Base-by-base conservation (phyloP, 2,797 vertebrate genomes). In the Anniella stebbinsi region DNA sequence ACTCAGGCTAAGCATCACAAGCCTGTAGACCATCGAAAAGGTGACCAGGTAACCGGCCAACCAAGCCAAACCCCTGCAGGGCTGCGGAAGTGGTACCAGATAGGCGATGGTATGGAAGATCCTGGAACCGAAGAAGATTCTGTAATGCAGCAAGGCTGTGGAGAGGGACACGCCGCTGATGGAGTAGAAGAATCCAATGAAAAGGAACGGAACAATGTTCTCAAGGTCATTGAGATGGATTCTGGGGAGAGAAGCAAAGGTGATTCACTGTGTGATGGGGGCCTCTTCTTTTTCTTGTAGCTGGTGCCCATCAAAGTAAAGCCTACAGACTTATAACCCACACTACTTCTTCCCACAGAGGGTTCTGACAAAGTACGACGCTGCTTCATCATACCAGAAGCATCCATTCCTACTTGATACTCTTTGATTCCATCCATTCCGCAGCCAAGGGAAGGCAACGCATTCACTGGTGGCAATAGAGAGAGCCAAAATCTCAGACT, bases 201-300 rank as follows among this genome's bases (percentile, higher is more conserved):
- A 90, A n/a, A 99, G 70, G 41, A 99, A 99, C 0, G 99, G 99
- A 69, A 99, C 25, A 0, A 99, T 96, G 73, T 98, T 99, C 95
- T 99, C 99, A 92, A 99, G 92, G 95, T 99, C 99, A 13, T 99
- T 99, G 96, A 96, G 97, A 94, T 99, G 99, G 92, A 97, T 97
- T 92, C 99, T 99, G 94, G 10, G 86, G 57, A 91, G 94, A 90
- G 86, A 95, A 93, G 89, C 28, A 92, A 89, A 88, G 54, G 87
- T n/a, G 48, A 2, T 91, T 92, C 60, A 84, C 2, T 51, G n/a
- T 0, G 11, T 80, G 75, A 30, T 0, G 57, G 17, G 38, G 54
- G 18, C 21, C 48, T 5, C 23, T 63, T 25, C 60, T 25, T 18
- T 67, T 48, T 38, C 5, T 36, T 36, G 10, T 70, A 54, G 30